Evolutionary conservation across 64 coral and sea anemone species (phyloP).

Genomic region (Pachyseris speciosa): DNA sequence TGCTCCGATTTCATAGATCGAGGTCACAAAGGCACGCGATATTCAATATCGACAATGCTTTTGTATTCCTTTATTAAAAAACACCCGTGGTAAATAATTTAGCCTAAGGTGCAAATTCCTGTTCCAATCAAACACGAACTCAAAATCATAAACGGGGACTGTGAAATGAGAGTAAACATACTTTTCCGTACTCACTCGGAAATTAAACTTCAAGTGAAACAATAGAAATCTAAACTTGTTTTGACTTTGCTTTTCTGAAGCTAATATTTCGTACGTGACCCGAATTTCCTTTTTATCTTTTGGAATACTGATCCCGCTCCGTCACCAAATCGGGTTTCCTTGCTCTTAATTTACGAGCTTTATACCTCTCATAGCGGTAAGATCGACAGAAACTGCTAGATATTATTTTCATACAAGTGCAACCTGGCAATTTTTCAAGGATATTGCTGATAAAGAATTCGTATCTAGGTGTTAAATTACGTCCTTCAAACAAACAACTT

Average conservation of each 20-base stretch:
- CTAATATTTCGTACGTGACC: slow-evolving; percentile 1
- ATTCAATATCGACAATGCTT: neutral
- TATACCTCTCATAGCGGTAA: neutral
- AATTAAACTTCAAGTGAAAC: neutral
- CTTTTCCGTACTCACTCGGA: neutral
- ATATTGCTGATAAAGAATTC: neutral
- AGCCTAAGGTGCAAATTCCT: neutral
- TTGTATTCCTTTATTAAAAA: neutral
- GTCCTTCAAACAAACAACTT: neutral
- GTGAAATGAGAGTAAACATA: neutral
- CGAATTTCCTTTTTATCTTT: neutral
- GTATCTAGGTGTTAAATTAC: neutral
- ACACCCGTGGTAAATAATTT: neutral
- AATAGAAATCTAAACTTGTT: neutral
- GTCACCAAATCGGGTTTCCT: neutral
- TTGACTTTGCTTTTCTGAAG: neutral
- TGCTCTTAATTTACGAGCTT: neutral
- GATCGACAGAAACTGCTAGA: neutral
- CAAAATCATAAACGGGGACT: neutral
- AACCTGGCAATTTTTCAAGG: neutral
- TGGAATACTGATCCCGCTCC: neutral
- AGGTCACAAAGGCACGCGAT: neutral
- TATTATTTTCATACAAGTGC: neutral
- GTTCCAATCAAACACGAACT: neutral
- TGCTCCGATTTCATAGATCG: neutral